Percentiles rank a stretch among this genome's conserved stretches.
Conservation (phyloP, 2,888 invertebrate genomes). For the Himalopsyche anomala region DNA sequence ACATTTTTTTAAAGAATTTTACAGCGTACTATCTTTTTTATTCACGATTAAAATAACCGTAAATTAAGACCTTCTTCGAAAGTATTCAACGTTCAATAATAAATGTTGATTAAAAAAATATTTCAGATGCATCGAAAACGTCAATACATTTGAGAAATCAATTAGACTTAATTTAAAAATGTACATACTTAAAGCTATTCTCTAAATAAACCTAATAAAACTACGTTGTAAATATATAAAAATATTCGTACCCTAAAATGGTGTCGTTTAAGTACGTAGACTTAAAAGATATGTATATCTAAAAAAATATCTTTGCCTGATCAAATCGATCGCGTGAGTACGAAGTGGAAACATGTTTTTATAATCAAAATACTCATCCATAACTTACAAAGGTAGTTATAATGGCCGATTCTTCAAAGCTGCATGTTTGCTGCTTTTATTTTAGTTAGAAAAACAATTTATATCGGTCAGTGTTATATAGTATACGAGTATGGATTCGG, state of each 20-base stretch:
- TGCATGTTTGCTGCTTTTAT: constrained; percentile 1
- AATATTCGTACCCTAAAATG: too few relatives aligned
- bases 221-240: too few relatives aligned
- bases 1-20: background rate
- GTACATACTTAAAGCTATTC: too few relatives aligned
- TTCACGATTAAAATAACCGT: too few relatives aligned
- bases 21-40: background rate
- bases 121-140: background rate
- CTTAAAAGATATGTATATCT: too few relatives aligned
- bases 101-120: background rate
- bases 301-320: background rate
- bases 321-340: constrained; percentile 26
- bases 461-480: constrained; percentile 34
- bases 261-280: too few relatives aligned
- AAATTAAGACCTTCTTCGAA: background rate
- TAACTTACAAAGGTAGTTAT: background rate
- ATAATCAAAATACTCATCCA: background rate
- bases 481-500: background rate
- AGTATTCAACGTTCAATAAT: background rate
- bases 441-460: constrained; percentile 26
- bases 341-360: background rate
- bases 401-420: background rate
- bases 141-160: background rate
- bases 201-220: too few relatives aligned
- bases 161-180: background rate